These are phyloP conservation scores for Zaprionus camerounensis DNA, from an alignment of 1,140 invertebrate species.

Conservation along the genomic window DNA sequence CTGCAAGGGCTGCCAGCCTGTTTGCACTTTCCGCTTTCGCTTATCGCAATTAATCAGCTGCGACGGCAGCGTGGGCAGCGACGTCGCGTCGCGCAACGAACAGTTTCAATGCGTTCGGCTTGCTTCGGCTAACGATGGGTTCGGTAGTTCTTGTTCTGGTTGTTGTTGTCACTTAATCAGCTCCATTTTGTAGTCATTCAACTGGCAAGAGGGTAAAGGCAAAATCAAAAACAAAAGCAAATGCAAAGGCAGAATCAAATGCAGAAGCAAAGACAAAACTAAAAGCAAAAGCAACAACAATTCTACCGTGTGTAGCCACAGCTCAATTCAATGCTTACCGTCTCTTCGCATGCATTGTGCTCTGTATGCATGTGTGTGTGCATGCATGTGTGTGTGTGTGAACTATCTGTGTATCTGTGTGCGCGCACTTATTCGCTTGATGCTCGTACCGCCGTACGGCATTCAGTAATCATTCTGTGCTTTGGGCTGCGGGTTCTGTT, in stretches of 20 bases:
- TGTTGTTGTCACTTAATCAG: conserved; percentile 47
- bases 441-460: conserved; percentile 59
- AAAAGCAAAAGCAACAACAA: conserved; percentile 35
- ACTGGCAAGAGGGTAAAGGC: conserved; percentile 25
- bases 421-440: conserved; percentile 60
- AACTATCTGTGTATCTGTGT: conserved; percentile 27
- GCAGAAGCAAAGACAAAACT: neutral
- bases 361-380: conserved; percentile 15
- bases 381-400: neutral
- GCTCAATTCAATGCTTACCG: conserved; percentile 67
- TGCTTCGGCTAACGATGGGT: conserved; percentile 30
- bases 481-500: conserved; percentile 73
- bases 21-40: conserved; percentile 48
- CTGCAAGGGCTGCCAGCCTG: conserved; percentile 42
- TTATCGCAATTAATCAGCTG: conserved; percentile 67
- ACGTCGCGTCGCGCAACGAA: conserved; percentile 8
- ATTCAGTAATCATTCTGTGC: conserved; percentile 79
- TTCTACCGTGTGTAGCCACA: conserved; percentile 58
- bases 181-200: conserved; percentile 49
- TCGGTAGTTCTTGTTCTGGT: conserved; percentile 4
- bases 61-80: conserved; percentile 17
- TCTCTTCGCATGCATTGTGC: conserved; percentile 24
- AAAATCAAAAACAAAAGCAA: conserved; percentile 9
- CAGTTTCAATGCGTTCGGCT: conserved; percentile 51
- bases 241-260: conserved; percentile 14